phyloP scores from a whole-genome alignment of 2,888 invertebrate genomes.

The Pristionchus exspectatus region DNA sequence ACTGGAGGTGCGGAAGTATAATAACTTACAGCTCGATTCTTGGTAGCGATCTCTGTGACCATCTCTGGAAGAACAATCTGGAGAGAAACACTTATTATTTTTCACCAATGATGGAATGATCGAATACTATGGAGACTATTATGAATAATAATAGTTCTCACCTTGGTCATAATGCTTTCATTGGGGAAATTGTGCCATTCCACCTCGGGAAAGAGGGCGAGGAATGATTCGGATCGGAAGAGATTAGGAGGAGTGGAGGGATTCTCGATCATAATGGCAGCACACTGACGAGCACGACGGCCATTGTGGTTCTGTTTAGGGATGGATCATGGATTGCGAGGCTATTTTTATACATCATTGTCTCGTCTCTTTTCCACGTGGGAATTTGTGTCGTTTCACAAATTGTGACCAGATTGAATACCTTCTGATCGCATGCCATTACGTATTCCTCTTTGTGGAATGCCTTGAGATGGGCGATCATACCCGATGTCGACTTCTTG shows the following conservation, averaged over 20 bases:
- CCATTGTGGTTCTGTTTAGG: background rate
- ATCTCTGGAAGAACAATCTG: background rate
- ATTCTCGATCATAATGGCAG: background rate
- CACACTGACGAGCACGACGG: conserved; percentile 4
- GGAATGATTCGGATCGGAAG: background rate
- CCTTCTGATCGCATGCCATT: background rate
- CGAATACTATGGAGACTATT: no score
- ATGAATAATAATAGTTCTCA: background rate
- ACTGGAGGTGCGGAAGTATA: no score
- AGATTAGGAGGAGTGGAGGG: background rate
- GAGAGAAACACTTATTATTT: background rate
- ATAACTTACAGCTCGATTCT: background rate
- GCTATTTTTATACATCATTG: no score
- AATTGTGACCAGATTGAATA: no score
- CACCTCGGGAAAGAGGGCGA: background rate
- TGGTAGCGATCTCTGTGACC: background rate
- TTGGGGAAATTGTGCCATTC: background rate
- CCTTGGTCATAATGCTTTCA: background rate
- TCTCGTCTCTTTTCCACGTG: background rate
- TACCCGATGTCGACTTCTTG: background rate
- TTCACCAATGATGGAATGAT: no score
- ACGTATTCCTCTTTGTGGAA: background rate
- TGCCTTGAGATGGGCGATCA: background rate
- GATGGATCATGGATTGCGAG: no score
- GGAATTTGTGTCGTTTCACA: no score